Base-by-base conservation (phyloP, 2,888 invertebrate species). In the Mimumesa dahlbomi region DNA sequence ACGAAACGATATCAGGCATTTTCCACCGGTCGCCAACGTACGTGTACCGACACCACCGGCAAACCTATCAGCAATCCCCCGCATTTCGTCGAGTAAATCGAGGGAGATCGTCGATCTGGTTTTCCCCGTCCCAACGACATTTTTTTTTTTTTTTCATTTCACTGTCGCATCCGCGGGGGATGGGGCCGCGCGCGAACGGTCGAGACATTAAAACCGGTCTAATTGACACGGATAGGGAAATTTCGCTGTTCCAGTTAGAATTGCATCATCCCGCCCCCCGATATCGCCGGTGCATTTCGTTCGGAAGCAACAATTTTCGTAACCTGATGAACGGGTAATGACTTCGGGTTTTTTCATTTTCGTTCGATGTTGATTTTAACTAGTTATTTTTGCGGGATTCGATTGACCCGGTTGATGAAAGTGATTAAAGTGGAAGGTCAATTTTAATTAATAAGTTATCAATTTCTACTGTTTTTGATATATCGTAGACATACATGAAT, bases 1-100 rank as follows among this genome's bases (percentile, higher is more conserved):
- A 48, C 54, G 70, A 76, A 72, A 73, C 63, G 62, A 59, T 79
- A 78, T 75, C 75, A 65, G 56, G 43, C 50, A 54, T 43, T 75
- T 64, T 56, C 57, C 58, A 40, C 36, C 34, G 43, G 19, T 31
- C 19, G 38, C n/a, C 13, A 22, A 16, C 25, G 48, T 69, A 66
- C 59, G 43, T 49, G 49, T 36, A 40, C 34, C 34, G 61, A 57
- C 53, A 58, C 34, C 54, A 45, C 36, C 40, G 50, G 40, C 59
- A 49, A 25, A 48, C 50, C 64, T 54, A 72, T 76, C 77, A 56
- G 45, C 59, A 49, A 72, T 50, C 40, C 54, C 40, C 46, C 38
- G 52, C 56, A 43, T 62, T 59, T 45, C 70, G 63, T 43, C 25
- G 59, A 54, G 52, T 79, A 71, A 75, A 79, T 79, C 70, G 63